phyloP scores from a whole-genome alignment of 1,140 invertebrate species.

The Stegodyphus mimosarum region DNA sequence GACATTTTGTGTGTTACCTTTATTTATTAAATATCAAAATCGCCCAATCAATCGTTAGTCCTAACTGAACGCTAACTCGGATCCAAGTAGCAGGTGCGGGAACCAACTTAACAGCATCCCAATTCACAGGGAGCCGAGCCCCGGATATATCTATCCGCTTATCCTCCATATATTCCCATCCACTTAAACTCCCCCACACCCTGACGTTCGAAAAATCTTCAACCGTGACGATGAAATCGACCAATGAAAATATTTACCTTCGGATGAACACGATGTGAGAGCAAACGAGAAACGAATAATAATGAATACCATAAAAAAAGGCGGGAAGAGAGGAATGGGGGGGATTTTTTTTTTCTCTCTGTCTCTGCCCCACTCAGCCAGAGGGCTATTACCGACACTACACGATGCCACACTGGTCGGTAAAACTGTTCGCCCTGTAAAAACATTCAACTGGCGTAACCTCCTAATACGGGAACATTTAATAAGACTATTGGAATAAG shows the following conservation, averaged over 20 bases:
- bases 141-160: constrained; percentile 8
- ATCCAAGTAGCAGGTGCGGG: constrained; percentile 8
- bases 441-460: constrained; percentile 45
- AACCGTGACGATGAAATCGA: constrained; percentile 45
- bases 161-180: not conserved
- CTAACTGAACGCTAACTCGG: too few relatives aligned
- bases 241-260: constrained; percentile 60
- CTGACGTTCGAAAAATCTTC: constrained; percentile 24
- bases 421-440: constrained; percentile 35
- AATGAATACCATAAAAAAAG: not conserved
- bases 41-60: too few relatives aligned
- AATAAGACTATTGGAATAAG: constrained; percentile 19
- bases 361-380: constrained; percentile 27
- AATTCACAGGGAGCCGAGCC: constrained; percentile 24
- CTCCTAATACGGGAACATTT: constrained; percentile 35
- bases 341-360: not conserved
- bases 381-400: constrained; percentile 49
- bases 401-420: not conserved
- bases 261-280: constrained; percentile 26
- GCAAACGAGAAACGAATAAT: constrained; percentile 3
- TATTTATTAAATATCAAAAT: too few relatives aligned
- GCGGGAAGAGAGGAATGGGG: not conserved
- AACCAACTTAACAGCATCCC: constrained; percentile 18
- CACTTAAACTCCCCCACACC: not conserved
- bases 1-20: too few relatives aligned